These are phyloP conservation scores for Nicator chloris DNA, from an alignment of 2,113 vertebrate species.

Conservation along the genomic window DNA sequence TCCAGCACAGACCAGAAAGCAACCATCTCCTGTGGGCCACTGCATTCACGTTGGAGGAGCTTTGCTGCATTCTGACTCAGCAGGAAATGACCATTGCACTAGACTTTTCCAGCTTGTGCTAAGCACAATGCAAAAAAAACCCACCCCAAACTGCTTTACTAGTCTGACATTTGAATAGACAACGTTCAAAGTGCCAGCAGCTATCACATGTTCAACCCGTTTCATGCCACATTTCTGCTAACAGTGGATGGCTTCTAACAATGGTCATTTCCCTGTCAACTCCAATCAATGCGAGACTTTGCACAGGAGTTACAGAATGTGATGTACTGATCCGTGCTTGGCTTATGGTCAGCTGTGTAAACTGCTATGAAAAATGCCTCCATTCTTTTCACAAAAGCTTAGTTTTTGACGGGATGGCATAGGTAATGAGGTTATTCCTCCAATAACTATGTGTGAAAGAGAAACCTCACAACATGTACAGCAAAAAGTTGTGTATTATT, in stretches of 20 bases:
- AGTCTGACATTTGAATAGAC: constrained; percentile 38
- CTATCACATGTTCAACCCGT: background rate
- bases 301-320: background rate
- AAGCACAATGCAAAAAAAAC: background rate
- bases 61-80: constrained; percentile 36
- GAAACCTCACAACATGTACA: background rate
- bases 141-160: background rate
- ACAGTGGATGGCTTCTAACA: constrained; percentile 36
- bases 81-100: background rate
- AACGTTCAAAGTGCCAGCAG: background rate
- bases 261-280: constrained; percentile 34
- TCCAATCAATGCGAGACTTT: background rate
- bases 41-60: background rate
- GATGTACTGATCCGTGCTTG: background rate
- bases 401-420: background rate
- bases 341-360: background rate
- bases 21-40: background rate
- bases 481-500: background rate
- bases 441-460: background rate
- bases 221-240: constrained; percentile 23
- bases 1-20: background rate
- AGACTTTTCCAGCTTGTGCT: constrained; percentile 30
- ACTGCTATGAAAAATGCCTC: background rate
- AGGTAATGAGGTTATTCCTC: background rate
- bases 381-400: background rate